phyloP scores from a whole-genome alignment of 2,888 invertebrate species.

The Euzophera pinguis region DNA sequence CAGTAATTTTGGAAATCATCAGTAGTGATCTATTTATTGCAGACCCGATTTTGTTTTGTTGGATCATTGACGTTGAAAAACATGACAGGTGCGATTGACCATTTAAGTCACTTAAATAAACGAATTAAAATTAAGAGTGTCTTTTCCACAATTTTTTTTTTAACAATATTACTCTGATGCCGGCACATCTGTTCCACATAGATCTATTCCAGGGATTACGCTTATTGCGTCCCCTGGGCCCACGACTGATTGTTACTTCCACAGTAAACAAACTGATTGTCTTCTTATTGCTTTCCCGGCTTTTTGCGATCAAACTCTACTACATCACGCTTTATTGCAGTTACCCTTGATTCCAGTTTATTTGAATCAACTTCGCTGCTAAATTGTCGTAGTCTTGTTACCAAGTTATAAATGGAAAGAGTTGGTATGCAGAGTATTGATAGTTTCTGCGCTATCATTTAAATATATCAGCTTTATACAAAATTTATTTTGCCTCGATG shows the following conservation, averaged over 20 bases:
- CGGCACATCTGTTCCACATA: neutral
- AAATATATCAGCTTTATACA: no score
- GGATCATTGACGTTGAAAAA: no score
- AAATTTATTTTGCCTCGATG: neutral
- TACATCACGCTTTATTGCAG: constrained; percentile 25
- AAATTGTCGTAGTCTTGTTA: neutral
- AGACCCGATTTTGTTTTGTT: no score
- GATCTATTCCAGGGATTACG: constrained; percentile 54
- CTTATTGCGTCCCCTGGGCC: constrained; percentile 67
- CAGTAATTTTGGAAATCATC: no score
- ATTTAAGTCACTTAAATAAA: no score
- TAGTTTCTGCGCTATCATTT: neutral
- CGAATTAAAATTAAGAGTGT: no score
- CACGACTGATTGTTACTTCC: constrained; percentile 59
- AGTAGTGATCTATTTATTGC: no score
- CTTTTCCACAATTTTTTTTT: no score
- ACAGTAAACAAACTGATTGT: constrained; percentile 71
- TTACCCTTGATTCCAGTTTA: constrained; percentile 17
- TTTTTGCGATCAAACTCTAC: constrained; percentile 28
- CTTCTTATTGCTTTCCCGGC: constrained; percentile 24
- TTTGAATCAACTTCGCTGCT: constrained; percentile 9
- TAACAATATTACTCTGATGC: no score
- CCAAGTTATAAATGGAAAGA: neutral
- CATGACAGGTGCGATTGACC: no score
- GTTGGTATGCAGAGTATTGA: neutral